Evolutionary conservation across 2,888 invertebrate genomes (phyloP).

Genomic region (Crocallis elinguaria): DNA sequence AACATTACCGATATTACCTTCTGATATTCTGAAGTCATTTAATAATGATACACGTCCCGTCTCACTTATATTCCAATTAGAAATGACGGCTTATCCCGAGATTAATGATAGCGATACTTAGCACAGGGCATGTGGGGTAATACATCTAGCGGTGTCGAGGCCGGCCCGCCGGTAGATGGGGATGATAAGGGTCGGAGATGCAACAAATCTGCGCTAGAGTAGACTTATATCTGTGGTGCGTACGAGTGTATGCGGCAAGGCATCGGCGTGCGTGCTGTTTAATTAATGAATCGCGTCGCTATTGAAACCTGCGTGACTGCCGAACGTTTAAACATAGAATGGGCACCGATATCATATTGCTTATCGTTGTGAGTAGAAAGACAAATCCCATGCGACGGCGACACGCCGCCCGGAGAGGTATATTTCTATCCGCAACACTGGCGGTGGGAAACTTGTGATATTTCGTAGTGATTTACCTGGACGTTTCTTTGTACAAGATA

Average conservation of each 20-base stretch:
- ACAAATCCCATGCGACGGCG: conserved; percentile 5
- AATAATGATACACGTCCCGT: conserved; percentile 52
- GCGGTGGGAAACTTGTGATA: neutral
- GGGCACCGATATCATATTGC: conserved; percentile 12
- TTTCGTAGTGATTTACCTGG: too few species aligned
- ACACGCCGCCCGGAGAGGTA: neutral
- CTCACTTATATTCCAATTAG: conserved; percentile 70
- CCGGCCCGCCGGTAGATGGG: conserved; percentile 32
- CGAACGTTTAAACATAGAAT: conserved; percentile 36
- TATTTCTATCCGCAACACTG: neutral
- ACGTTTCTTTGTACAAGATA: too few species aligned
- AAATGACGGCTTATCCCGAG: conserved; percentile 65
- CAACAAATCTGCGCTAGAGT: conserved; percentile 48
- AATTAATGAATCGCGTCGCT: conserved; percentile 52
- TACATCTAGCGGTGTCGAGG: conserved; percentile 59
- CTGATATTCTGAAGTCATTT: conserved; percentile 37
- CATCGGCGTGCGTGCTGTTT: conserved; percentile 47
- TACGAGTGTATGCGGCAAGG: conserved; percentile 35
- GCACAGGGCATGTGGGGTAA: conserved; percentile 61
- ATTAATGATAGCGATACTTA: conserved; percentile 66
- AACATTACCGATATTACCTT: conserved; percentile 19
- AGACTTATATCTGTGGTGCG: conserved; percentile 10
- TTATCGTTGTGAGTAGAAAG: conserved; percentile 10
- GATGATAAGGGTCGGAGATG: conserved; percentile 55
- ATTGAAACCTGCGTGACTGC: conserved; percentile 45